phyloP scores from a whole-genome alignment of 2,113 vertebrate genomes.

The Coryphaenoides rupestris region DNA sequence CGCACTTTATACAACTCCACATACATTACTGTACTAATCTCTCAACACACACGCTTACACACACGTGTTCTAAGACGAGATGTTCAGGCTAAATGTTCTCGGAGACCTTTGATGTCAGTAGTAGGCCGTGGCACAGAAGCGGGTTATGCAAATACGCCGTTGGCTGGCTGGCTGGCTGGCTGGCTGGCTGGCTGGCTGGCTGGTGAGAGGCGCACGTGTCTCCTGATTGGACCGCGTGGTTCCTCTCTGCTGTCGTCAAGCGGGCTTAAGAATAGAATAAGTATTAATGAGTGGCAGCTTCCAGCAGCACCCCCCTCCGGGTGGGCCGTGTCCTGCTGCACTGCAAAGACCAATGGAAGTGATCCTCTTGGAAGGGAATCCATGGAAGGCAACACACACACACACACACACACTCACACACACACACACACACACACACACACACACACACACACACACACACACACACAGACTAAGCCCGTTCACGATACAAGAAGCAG shows the following conservation, averaged over 20 bases:
- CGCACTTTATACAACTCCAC: neutral
- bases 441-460: no score
- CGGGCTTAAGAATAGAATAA: conserved; percentile 19
- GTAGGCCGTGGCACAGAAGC: conserved; percentile 30
- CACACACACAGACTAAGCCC: neutral
- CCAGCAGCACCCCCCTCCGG: neutral
- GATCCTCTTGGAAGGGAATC: neutral
- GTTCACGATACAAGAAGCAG: conserved; percentile 12
- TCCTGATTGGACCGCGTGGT: conserved; percentile 22
- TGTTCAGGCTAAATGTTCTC: conserved; percentile 25
- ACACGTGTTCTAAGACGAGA: conserved; percentile 5
- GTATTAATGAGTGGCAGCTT: conserved; percentile 16
- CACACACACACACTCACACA: no score
- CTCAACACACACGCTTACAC: conserved; percentile 14
- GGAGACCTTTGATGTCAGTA: conserved; percentile 45
- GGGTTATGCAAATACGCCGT: conserved; percentile 44
- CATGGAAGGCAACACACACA: neutral
- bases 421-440: no score
- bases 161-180: no score
- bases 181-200: conserved; percentile 21
- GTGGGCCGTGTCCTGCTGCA: neutral
- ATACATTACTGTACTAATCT: no score
- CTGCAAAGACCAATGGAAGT: neutral
- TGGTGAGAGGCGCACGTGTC: conserved; percentile 13
- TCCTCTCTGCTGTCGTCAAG: conserved; percentile 19